Conservation (phyloP, 2,888 invertebrate genomes). For the Tyria jacobaeae region DNA sequence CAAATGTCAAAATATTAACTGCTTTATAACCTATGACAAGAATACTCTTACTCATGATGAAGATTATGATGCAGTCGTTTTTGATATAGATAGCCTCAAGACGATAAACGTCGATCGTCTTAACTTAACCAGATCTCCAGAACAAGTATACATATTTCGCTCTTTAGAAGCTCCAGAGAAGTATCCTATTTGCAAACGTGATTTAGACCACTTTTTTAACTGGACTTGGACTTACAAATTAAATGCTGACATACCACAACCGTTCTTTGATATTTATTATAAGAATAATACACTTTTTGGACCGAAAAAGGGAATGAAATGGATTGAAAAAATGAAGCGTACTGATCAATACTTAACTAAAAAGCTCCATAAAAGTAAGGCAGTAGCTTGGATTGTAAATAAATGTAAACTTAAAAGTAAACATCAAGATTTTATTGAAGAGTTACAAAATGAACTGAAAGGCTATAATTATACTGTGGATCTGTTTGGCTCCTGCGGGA, state of each 20-base stretch:
- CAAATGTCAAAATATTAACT: slow-evolving; percentile 72
- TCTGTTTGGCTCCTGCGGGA: slow-evolving; percentile 68
- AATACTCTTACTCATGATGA: slow-evolving; percentile 55
- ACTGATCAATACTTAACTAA: slow-evolving; percentile 42
- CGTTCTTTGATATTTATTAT: slow-evolving; percentile 66
- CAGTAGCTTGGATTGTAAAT: slow-evolving; percentile 69
- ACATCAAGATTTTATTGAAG: slow-evolving; percentile 62
- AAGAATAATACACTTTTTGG: slow-evolving; percentile 60
- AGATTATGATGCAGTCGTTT: slow-evolving; percentile 73
- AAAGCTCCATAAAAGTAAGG: slow-evolving; percentile 62
- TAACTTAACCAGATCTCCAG: slow-evolving; percentile 56
- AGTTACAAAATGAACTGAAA: slow-evolving; percentile 62
- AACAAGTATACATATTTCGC: slow-evolving; percentile 74
- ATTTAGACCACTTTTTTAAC: slow-evolving; percentile 75
- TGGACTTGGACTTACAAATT: slow-evolving; percentile 80
- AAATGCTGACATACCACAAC: slow-evolving; percentile 71
- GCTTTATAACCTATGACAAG: slow-evolving; percentile 72
- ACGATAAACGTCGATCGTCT: slow-evolving; percentile 51
- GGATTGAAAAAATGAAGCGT: slow-evolving; percentile 62
- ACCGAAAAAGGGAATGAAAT: slow-evolving; percentile 60
- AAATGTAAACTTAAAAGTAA: slow-evolving; percentile 66
- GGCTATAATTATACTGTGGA: slow-evolving; percentile 71
- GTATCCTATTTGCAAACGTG: slow-evolving; percentile 65
- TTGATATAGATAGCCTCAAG: slow-evolving; percentile 62
- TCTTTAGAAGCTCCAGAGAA: slow-evolving; percentile 67